Evolutionary conservation across 2,113 vertebrate genomes (phyloP).

Genomic region (Charina bottae): DNA sequence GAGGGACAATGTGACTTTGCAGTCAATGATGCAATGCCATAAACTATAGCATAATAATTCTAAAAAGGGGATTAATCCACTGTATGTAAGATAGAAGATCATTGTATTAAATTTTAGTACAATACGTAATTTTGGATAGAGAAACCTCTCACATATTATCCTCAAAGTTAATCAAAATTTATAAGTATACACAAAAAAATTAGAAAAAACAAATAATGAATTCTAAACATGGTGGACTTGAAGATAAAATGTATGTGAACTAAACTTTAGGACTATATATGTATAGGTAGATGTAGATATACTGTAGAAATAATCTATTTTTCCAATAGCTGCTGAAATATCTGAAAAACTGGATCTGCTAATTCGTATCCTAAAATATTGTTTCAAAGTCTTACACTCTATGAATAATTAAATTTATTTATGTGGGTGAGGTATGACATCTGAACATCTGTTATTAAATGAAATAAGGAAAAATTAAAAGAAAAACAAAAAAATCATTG

Average conservation of each 20-base stretch:
- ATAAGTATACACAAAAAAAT: no score
- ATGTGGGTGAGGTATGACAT: neutral
- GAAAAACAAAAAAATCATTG: neutral
- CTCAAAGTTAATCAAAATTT: no score
- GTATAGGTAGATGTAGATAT: no score
- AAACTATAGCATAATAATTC: no score
- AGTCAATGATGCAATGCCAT: neutral
- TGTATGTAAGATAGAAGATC: neutral
- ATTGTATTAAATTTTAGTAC: neutral
- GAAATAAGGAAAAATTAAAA: neutral
- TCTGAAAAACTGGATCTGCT: constrained; percentile 4
- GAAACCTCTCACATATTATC: neutral
- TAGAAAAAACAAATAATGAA: neutral
- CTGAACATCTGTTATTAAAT: neutral
- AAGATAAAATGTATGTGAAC: neutral
- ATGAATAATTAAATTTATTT: neutral
- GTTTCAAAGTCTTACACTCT: constrained; percentile 8
- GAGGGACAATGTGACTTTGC: neutral
- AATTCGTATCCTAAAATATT: constrained; percentile 9
- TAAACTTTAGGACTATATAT: neutral
- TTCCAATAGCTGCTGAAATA: neutral
- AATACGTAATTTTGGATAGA: neutral
- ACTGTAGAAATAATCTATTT: neutral
- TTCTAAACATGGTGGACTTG: neutral
- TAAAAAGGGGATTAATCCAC: no score